Conservation (phyloP, 2,888 invertebrate genomes). For the Crioceris asparagi region DNA sequence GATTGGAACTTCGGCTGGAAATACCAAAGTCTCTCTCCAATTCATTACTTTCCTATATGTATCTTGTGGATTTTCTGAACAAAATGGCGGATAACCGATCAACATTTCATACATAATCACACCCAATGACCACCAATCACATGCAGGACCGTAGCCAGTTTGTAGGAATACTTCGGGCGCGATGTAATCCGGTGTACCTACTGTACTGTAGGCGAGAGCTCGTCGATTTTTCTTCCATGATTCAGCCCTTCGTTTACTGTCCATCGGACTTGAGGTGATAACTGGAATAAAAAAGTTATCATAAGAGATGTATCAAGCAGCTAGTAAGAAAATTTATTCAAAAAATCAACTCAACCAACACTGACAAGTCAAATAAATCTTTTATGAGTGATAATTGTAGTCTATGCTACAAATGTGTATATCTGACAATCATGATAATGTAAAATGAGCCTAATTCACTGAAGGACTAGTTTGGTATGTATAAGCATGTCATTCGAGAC, state of each 20-base stretch:
- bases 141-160: conserved; percentile 95
- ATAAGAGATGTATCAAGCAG: too few species aligned
- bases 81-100: conserved; percentile 99
- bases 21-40: conserved; percentile 96
- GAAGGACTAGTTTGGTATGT: too few species aligned
- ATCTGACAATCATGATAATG: too few species aligned
- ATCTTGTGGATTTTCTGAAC: conserved; percentile 96
- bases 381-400: too few species aligned
- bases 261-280: conserved; percentile 69
- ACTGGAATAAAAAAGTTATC: conserved; percentile 40
- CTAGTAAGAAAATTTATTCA: too few species aligned
- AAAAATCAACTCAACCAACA: too few species aligned
- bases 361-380: too few species aligned
- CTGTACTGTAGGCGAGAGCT: conserved; percentile 87
- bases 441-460: too few species aligned
- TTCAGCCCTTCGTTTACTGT: conserved; percentile 95
- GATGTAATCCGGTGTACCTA: conserved; percentile 99
- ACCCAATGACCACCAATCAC: conserved; percentile 99
- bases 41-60: conserved; percentile 98
- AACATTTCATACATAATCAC: conserved; percentile 99
- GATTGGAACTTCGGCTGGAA: conserved; percentile 98
- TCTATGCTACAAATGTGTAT: too few species aligned
- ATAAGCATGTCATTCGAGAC: too few species aligned
- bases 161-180: conserved; percentile 98
- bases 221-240: conserved; percentile 98